Base-by-base conservation (phyloP, 2,113 vertebrate genomes). In the Psophia crepitans region DNA sequence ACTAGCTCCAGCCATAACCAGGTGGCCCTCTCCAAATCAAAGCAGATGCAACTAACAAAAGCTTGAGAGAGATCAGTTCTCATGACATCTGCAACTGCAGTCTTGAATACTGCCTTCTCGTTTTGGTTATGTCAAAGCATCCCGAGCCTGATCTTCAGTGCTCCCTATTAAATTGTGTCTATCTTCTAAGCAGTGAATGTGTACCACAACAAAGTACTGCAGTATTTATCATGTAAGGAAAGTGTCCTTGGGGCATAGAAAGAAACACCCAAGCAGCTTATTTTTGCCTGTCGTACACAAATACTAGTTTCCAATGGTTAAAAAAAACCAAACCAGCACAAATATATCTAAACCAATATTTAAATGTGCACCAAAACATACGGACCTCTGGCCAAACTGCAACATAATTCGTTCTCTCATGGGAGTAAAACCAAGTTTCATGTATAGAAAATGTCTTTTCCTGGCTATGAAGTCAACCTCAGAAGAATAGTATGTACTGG, bases 1-100 rank as follows among this genome's bases (percentile, higher is more conserved):
- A 82, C 84, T 37, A 89, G 35, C 57, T 93, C 37, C 81, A 95
- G 89, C 86, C 89, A 79, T 73, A 95, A 90, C 61, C 74, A 91
- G 92, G 86, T 74, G 80, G 82, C 39, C 69, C 74, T 82, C 54
- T 82, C 74, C 84, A 87, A 95, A 94, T 95, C 94, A 92, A 95
- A 97, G 84, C 65, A 92, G 74, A 87, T 63, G 37, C 65, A 93
- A 87, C 65, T 41, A 96, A 81, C 65, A 71, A 61, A 95, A 89
- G 77, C 89, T 89, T 79, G 84, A 58, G 92, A 95, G 61, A 84
- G 0, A 2, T 89, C 94, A 95, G 60, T 87, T 92, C 84, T 84
- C 1, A 1, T 54, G 94, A 91, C 86, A 89, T 64, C 86, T 89
- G 87, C 92, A 95, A 85, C 70, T 73, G 53, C 66, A 79, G 57